A percentile compares a stretch with the other conserved stretches of the same genome.
Conservation (phyloP, 2,113 vertebrate species). For the Caranx ignobilis region DNA sequence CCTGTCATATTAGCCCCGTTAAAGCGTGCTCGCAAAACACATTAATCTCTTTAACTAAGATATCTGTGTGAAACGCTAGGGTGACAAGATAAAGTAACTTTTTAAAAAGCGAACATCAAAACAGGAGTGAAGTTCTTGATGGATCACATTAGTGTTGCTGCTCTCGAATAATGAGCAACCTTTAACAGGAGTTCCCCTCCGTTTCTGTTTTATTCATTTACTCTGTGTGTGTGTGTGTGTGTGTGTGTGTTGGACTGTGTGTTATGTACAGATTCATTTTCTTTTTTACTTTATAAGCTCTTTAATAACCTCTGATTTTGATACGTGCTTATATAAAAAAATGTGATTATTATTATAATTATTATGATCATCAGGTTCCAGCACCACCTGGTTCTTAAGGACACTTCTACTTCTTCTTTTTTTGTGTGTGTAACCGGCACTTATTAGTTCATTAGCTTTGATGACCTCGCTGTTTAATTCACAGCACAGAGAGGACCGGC, state of each 20-base stretch:
- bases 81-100: slow-evolving; percentile 1
- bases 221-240: not conserved
- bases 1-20: slow-evolving; percentile 14
- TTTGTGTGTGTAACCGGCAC: not conserved
- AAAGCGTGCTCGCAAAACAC: slow-evolving; percentile 18
- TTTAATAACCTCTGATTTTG: not conserved
- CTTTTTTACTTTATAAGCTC: not conserved
- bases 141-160: not conserved
- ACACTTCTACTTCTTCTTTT: not conserved
- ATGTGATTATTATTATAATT: not conserved
- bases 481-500: slow-evolving; percentile 22
- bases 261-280: not conserved
- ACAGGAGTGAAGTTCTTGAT: not conserved
- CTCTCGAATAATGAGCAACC: not conserved
- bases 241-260: not conserved
- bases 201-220: not conserved
- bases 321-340: not conserved
- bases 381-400: slow-evolving; percentile 9
- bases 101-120: not conserved
- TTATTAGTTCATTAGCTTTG: slow-evolving; percentile 22
- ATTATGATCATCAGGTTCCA: not conserved
- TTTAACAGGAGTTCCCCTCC: not conserved
- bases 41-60: not conserved
- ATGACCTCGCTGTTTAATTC: slow-evolving; percentile 28
- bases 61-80: not conserved